Conservation (phyloP, 1,140 invertebrate species). For the Drosophila ercepeae region DNA sequence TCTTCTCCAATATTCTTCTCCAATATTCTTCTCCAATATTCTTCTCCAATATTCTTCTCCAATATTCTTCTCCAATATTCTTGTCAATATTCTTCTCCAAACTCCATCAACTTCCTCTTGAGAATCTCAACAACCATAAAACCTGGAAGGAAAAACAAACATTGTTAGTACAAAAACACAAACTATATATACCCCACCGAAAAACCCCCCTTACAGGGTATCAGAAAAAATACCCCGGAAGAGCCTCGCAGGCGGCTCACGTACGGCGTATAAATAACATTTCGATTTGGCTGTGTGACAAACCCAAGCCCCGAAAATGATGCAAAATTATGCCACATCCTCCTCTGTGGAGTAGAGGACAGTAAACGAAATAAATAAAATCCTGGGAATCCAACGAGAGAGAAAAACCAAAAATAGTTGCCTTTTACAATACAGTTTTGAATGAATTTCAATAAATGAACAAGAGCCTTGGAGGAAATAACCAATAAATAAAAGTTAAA, state of each 20-base stretch:
- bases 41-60: too few relatives aligned
- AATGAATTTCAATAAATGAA: slow-evolving; percentile 1
- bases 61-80: too few relatives aligned
- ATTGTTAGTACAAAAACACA: background rate
- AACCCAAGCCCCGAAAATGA: slow-evolving; percentile 56
- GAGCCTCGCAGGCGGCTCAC: slow-evolving; percentile 48
- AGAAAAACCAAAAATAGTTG: slow-evolving; percentile 12
- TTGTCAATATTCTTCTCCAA: too few relatives aligned
- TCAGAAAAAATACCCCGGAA: slow-evolving; percentile 6
- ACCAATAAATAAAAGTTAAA: background rate
- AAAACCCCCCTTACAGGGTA: background rate
- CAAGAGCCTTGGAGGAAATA: background rate
- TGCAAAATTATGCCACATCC: slow-evolving; percentile 40
- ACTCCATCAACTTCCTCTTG: too few relatives aligned
- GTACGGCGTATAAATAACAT: slow-evolving; percentile 79
- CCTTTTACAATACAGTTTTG: background rate
- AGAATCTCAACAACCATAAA: too few relatives aligned
- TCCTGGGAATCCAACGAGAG: background rate
- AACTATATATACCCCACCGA: background rate
- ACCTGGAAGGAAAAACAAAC: too few relatives aligned
- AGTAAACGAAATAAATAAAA: background rate
- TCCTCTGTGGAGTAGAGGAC: background rate
- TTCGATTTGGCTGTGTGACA: slow-evolving; percentile 79
- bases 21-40: too few relatives aligned
- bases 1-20: too few relatives aligned